A percentile compares a stretch with the other conserved stretches of the same genome.
Conservation (phyloP, 2,113 vertebrate genomes). For the Regulus satrapa region DNA sequence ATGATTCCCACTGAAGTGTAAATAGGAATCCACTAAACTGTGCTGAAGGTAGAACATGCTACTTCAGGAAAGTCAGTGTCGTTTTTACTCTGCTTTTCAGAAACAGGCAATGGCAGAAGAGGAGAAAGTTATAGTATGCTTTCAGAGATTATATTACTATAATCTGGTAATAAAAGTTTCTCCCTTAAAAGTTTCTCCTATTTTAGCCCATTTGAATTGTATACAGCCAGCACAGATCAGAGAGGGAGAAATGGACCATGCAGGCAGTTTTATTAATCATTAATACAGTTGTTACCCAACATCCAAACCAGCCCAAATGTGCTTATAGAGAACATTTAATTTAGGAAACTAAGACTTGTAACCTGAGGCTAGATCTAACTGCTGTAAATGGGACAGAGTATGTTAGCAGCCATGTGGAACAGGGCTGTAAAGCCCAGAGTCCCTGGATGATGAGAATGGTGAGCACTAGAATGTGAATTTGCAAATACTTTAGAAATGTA, state of each 20-base stretch:
- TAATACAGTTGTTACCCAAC: not conserved
- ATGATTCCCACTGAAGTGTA: not conserved
- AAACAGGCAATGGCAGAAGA: not conserved
- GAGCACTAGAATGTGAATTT: not conserved
- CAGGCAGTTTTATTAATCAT: not conserved
- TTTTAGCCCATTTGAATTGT: not conserved
- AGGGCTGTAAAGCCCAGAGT: not conserved
- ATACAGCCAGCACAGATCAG: not conserved
- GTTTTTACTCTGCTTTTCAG: not conserved
- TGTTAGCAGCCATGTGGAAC: not conserved
- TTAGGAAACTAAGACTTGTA: not conserved
- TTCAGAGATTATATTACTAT: not conserved
- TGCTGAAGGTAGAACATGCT: not conserved
- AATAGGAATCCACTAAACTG: not conserved
- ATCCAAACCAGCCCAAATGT: not conserved
- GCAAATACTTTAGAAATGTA: slow-evolving; percentile 47
- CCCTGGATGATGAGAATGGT: not conserved
- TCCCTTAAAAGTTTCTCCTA: not conserved
- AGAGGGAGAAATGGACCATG: not conserved
- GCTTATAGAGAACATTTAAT: not conserved
- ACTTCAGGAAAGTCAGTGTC: not conserved
- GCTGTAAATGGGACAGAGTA: not conserved
- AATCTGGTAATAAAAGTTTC: not conserved
- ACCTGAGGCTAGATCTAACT: not conserved
- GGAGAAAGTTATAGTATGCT: not conserved